These are phyloP conservation scores for Himalopsyche phryganea DNA, from an alignment of 1,140 invertebrate genomes.

Conservation along the genomic window DNA sequence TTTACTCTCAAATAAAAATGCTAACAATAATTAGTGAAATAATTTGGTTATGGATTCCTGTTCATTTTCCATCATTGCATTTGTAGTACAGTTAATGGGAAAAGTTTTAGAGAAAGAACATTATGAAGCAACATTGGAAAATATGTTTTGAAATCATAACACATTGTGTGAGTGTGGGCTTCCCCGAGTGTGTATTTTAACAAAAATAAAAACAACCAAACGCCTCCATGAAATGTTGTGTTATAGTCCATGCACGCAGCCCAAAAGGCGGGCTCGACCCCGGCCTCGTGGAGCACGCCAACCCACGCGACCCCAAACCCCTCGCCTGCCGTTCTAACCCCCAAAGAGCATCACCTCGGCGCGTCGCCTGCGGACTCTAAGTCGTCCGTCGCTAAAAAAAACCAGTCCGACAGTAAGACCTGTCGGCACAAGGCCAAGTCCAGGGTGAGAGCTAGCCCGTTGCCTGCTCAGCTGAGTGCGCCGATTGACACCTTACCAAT, in stretches of 20 bases:
- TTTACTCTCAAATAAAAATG: too few relatives aligned
- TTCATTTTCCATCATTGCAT: too few relatives aligned
- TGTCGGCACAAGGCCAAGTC: slow-evolving; percentile 18
- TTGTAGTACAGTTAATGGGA: too few relatives aligned
- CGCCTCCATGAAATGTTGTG: background rate
- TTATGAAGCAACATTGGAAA: too few relatives aligned
- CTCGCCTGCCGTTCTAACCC: slow-evolving; percentile 10
- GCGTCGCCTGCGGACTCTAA: slow-evolving; percentile 10
- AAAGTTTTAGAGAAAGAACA: too few relatives aligned
- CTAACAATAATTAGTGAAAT: too few relatives aligned
- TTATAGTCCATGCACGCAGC: slow-evolving; percentile 8
- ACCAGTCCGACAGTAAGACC: background rate
- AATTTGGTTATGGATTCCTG: too few relatives aligned
- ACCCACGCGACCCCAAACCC: slow-evolving; percentile 13
- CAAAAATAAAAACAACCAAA: background rate
- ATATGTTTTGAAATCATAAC: too few relatives aligned
- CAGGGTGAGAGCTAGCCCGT: slow-evolving; percentile 12
- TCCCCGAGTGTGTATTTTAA: background rate
- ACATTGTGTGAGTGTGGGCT: too few relatives aligned
- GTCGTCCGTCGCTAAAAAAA: slow-evolving; percentile 12
- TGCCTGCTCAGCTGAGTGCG: too few relatives aligned
- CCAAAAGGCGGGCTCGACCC: slow-evolving; percentile 1
- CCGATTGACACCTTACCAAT: too few relatives aligned
- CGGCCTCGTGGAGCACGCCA: slow-evolving; percentile 21
- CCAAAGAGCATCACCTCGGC: slow-evolving; percentile 15